Evolutionary conservation across 2,888 invertebrate genomes (phyloP).

Genomic region (Drosophila fulvimacula): DNA sequence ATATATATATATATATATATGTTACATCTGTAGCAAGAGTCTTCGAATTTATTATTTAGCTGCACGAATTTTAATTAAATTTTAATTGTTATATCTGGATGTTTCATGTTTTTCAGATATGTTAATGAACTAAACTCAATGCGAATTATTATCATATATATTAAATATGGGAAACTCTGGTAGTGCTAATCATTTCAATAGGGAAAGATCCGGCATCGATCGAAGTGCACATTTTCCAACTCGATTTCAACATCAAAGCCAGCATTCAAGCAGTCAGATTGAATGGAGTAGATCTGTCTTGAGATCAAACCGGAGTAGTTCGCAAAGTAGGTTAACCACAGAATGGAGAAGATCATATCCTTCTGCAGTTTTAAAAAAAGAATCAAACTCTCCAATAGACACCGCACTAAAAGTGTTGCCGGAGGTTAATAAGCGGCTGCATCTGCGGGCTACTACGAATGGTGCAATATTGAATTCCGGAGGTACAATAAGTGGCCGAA

Average conservation of each 20-base stretch:
- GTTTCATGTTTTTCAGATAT: too few relatives aligned
- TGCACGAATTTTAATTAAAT: too few relatives aligned
- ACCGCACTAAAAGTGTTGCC: constrained; percentile 88
- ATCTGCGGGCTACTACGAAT: constrained; percentile 92
- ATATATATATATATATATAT: too few relatives aligned
- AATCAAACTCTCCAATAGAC: constrained; percentile 32
- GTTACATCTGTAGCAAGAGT: too few relatives aligned
- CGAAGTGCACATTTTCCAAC: constrained; percentile 61
- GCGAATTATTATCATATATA: not conserved
- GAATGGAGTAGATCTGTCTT: constrained; percentile 35
- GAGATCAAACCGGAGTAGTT: constrained; percentile 30
- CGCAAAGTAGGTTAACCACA: constrained; percentile 26
- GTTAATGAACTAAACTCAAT: too few relatives aligned
- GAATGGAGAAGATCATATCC: constrained; percentile 55
- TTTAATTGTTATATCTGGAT: too few relatives aligned
- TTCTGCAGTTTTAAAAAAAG: constrained; percentile 27
- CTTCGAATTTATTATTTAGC: too few relatives aligned
- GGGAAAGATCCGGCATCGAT: constrained; percentile 55
- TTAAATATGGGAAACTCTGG: constrained; percentile 81
- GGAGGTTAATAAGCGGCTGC: constrained; percentile 87
- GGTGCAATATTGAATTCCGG: constrained; percentile 93
- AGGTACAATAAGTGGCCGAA: constrained; percentile 92
- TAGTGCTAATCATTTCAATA: constrained; percentile 73
- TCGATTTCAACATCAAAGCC: constrained; percentile 38
- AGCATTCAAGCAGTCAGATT: constrained; percentile 26